Evolutionary conservation across 2,113 vertebrate genomes (phyloP), one percentile per base, ranked within the genome.

Genomic region (Lophochroa leadbeateri): DNA sequence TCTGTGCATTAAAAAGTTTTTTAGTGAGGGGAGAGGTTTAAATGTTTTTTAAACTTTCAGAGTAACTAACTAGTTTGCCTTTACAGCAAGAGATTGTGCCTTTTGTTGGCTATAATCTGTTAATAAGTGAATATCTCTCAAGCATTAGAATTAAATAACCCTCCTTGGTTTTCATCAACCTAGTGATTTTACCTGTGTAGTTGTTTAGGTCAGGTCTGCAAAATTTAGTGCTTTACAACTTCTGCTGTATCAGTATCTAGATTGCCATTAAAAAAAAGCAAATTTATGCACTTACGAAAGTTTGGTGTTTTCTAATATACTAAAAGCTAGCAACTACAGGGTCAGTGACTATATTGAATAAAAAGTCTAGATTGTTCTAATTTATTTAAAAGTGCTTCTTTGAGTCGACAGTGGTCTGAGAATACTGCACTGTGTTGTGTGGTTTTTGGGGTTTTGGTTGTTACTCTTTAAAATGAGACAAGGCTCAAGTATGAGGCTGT

Each of bases 21-120:
- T n/a, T 58, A 58, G 55, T 58, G 55, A n/a, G 55, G 31, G 33
- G 20, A 58, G 4, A 41, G 2, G 0, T 0, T n/a, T 70, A 43
- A 31, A 37, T 24, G 5, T 72, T 16, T 50, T 49, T 44, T 80
- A 46, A 61, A 28, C 16, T 69, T 77, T 55, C 15, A 24, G 33
- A 60, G 23, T 53, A 79, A 33, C 25, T 82, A 47, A 17, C 46
- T n/a, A 5, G 9, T 63, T 63, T 88, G 17, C 43, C 55, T 57
- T 49, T 67, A 37, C 27, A 74, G 17, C 17, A 64, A 43, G 29
- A 11, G 16, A 23, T 46, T 70, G 8, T 53, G 13, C 17, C 21
- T 85, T 18, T 78, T 68, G 6, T 46, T 90, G 67, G 23, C 44
- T 80, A 5, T 23, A 14, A 49, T 33, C n/a, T 37, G 4, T 64